These are phyloP conservation scores for Iphiclides podalirius DNA, from an alignment of 2,888 invertebrate species.

Conservation along the genomic window DNA sequence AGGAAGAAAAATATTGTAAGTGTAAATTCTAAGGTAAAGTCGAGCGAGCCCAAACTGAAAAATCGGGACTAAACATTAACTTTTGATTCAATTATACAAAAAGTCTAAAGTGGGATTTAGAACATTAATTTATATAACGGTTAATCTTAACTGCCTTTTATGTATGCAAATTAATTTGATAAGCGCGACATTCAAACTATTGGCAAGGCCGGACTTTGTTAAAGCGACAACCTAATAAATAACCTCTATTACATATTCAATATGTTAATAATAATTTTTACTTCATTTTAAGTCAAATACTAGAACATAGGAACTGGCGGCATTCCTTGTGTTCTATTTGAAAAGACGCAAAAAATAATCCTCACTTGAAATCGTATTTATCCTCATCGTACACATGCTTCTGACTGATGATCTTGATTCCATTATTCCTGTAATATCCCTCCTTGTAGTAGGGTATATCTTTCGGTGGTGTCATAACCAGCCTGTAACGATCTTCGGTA, in stretches of 20 bases:
- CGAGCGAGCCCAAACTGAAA: background rate
- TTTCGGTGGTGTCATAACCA: conserved; percentile 53
- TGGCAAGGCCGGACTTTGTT: conserved; percentile 50
- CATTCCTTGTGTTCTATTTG: conserved; percentile 14
- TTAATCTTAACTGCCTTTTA: conserved; percentile 26
- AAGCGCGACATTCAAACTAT: conserved; percentile 28
- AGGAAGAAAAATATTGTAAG: conserved; percentile 40
- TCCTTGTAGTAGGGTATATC: conserved; percentile 69
- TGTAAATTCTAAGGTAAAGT: no score
- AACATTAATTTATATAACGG: conserved; percentile 33
- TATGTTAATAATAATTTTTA: conserved; percentile 45
- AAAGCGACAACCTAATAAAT: conserved; percentile 48
- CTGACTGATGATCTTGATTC: conserved; percentile 73
- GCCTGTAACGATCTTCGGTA: conserved; percentile 57
- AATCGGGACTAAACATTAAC: no score
- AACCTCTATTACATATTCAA: conserved; percentile 35
- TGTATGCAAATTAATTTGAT: conserved; percentile 33
- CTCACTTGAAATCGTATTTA: conserved; percentile 77
- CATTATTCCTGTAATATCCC: conserved; percentile 75
- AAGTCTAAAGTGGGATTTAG: conserved; percentile 14
- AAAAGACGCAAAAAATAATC: background rate
- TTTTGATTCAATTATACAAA: background rate
- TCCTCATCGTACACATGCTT: conserved; percentile 72
- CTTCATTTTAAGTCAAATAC: conserved; percentile 25
- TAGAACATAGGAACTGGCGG: conserved; percentile 24